A percentile compares a stretch with the other conserved stretches of the same genome.
Evolutionary conservation across 2,888 invertebrate species (phyloP).

Genomic region (Dicyrtoma fusca): DNA sequence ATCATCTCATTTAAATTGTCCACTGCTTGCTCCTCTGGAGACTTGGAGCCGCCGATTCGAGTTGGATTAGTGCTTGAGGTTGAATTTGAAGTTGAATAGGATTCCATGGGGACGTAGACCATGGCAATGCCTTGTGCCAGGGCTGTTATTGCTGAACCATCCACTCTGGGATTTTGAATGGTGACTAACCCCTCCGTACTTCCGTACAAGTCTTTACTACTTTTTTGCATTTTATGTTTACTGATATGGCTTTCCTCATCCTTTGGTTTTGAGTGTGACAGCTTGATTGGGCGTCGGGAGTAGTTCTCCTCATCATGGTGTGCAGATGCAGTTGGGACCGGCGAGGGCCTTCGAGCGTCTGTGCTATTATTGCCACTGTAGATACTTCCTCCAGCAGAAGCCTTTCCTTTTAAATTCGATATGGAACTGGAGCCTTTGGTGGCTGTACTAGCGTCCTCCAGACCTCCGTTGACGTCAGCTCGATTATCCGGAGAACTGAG

Average conservation of each 20-base stretch:
- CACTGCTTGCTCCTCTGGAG: constrained; percentile 14
- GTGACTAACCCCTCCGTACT: not conserved
- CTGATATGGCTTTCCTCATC: too few relatives aligned
- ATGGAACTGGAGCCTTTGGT: too few relatives aligned
- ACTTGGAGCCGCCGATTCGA: not conserved
- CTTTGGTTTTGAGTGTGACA: too few relatives aligned
- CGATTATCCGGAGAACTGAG: constrained; percentile 45
- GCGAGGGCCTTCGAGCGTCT: too few relatives aligned
- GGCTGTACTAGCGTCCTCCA: too few relatives aligned
- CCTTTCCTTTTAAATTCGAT: not conserved
- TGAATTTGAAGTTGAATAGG: not conserved
- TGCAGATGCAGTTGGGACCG: too few relatives aligned
- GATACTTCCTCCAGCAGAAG: not conserved
- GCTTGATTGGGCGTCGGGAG: too few relatives aligned
- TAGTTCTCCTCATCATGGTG: too few relatives aligned
- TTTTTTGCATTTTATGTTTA: too few relatives aligned
- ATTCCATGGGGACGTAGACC: constrained; percentile 55
- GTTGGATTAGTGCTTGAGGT: not conserved
- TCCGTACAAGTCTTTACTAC: not conserved
- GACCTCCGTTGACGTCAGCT: not conserved
- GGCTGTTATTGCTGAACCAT: constrained; percentile 12
- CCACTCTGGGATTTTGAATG: not conserved
- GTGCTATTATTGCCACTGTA: not conserved
- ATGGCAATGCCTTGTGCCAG: constrained; percentile 46
- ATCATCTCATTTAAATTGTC: constrained; percentile 24